Base-by-base conservation (phyloP, 2,113 vertebrate species). In the Lepidiolamprologus cunningtoni region DNA sequence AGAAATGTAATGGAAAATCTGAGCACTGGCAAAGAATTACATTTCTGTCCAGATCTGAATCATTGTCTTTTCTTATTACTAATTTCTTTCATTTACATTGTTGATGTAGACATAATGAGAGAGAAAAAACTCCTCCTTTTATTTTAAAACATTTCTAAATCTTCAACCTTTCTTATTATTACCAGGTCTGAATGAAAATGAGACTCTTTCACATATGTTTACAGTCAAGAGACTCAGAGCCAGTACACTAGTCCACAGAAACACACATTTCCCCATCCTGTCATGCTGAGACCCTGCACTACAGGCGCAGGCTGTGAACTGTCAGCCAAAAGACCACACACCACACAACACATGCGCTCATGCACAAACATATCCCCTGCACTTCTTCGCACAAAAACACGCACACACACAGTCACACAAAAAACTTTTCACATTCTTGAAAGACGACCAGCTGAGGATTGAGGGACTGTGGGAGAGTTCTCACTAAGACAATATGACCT, bases 181-280 rank as follows among this genome's bases (percentile, higher is more conserved):
- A 42, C 14, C 52, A 57, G 33, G 35, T 57, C 37, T 81, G 4
- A 23, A 55, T 26, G 13, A 13, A 57, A 81, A 57, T 1, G 9
- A 23, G 4, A 57, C 45, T 8, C 21, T 81, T 57, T 57, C 14
- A 40, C 33, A 81, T 54, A 9, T 42, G 21, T 50, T 9, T 54
- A 23, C 45, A 45, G 19, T 54, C 5, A 37, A 11, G 21, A 73
- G 54, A 81, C 37, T 80, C 45, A 82, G 80, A 54, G 57, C 14
- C 23, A 28, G 42, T 31, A 87, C 85, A 85, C 63, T 31, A 21
- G 26, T 58, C 40, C 26, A 71, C n/a, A 84, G 45, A 91, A 88
- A 90, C 55, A 91, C 73, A 91, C 33, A 89, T 83, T 86, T 89
- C 89, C 54, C 86, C 91, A 92, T 94, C 90, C 91, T 95, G 91